Base-by-base conservation (phyloP, 2,113 vertebrate species). In the Corapipo altera region DNA sequence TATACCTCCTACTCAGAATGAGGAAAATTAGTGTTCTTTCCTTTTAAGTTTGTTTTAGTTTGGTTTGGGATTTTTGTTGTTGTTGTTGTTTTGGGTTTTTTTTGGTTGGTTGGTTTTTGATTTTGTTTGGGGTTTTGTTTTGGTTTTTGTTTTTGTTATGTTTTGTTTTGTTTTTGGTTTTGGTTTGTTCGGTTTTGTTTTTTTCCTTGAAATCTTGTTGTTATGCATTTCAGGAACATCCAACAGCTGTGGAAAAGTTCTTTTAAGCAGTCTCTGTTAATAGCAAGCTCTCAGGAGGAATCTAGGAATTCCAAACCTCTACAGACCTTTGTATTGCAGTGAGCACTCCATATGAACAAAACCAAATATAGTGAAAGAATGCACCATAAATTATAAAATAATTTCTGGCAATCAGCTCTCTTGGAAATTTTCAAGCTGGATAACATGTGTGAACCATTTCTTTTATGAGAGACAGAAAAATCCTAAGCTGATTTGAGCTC, bases 1-100 rank as follows among this genome's bases (percentile, higher is more conserved):
- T 98, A 98, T 97, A 98, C 96, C 82, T 98, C 91, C 96, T 97
- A 88, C 95, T 97, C 87, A 12, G 67, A 97, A 97, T 96, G 76
- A 95, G 82, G 80, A 95, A 97, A 98, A 98, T 96, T 94, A 97
- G 87, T 92, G 91, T 97, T 94, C 81, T 95, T 85, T 95, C 75
- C 35, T 88, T 94, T 91, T 51, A 62, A 64, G 37, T 30, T 39
- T 39, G 16, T 89, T 46, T 81, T 20, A 77, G 65, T 57, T 26
- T 3, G 57, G 1, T 86, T 37, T 70, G 33, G 12, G 12, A 12
- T 26, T 51, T 48, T 37, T 28, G 12, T 41, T 24, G 61, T 88
- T 41, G 39, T 41, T 41, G 39, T 41, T 12, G 39, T 41, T 41
- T 41, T 41, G 39, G 39, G 5, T 59, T 35, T 70, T 90, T 49